phyloP scores from a whole-genome alignment of 2,888 invertebrate genomes.

The Volucella inflata region DNA sequence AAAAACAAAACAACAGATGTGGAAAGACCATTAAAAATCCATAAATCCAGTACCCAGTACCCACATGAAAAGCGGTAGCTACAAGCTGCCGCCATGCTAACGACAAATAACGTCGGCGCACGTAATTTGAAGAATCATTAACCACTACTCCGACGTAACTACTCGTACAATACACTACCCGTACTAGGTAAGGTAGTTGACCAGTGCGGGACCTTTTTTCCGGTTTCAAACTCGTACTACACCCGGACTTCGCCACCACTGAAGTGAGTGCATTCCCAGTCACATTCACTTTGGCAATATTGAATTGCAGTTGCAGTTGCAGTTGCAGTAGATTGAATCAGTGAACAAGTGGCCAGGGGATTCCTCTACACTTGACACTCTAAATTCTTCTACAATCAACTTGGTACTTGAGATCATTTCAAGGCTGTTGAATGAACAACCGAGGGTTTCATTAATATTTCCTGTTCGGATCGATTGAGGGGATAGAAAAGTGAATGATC shows the following conservation, averaged over 20 bases:
- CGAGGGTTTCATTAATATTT: too few species aligned
- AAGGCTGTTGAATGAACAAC: not conserved
- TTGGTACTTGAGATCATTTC: not conserved
- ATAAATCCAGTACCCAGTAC: slow-evolving; percentile 23
- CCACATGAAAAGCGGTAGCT: slow-evolving; percentile 29
- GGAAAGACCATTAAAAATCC: slow-evolving; percentile 48
- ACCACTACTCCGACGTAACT: not conserved
- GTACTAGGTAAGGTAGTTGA: slow-evolving; percentile 6
- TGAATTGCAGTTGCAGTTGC: too few species aligned
- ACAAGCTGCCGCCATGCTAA: slow-evolving; percentile 31
- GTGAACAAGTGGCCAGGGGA: too few species aligned
- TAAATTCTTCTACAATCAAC: slow-evolving; percentile 23
- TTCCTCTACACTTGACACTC: not conserved
- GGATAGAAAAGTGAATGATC: not conserved
- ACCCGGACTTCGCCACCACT: not conserved
- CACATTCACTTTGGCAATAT: slow-evolving; percentile 22
- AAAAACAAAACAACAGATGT: slow-evolving; percentile 17
- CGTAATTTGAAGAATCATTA: not conserved
- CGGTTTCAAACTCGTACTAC: slow-evolving; percentile 28
- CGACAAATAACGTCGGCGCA: slow-evolving; percentile 3
- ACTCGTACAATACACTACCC: too few species aligned
- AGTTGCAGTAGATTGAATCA: too few species aligned
- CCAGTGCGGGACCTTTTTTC: slow-evolving; percentile 47
- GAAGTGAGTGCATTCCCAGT: slow-evolving; percentile 19
- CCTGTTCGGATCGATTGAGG: too few species aligned